Percentiles rank a stretch among this genome's conserved stretches.
Evolutionary conservation across 2,113 vertebrate genomes (phyloP).

Genomic region (Antechinus stuartii): DNA sequence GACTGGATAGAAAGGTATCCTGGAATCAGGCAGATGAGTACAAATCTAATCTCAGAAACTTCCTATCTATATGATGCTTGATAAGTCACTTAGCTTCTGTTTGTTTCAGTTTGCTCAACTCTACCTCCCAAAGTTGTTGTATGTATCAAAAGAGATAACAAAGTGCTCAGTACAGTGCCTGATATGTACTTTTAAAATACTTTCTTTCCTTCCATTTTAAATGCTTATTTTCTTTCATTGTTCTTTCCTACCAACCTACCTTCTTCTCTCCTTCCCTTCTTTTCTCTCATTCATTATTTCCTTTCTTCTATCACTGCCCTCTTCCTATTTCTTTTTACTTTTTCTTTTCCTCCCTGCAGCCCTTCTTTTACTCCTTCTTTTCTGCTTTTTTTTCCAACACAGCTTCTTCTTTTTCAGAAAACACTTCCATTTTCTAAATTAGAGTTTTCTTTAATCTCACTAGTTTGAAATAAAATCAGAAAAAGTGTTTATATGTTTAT

Average conservation of each 20-base stretch:
- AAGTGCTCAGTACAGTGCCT: background rate
- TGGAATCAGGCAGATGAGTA: too few species aligned
- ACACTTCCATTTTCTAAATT: background rate
- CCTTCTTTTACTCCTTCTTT: too few species aligned
- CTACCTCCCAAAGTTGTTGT: too few species aligned
- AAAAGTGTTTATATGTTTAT: constrained; percentile 13
- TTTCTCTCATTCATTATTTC: too few species aligned
- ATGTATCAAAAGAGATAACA: background rate
- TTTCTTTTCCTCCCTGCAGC: background rate
- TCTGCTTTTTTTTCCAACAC: background rate
- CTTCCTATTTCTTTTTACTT: too few species aligned
- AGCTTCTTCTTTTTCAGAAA: background rate
- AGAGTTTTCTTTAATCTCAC: constrained; percentile 10
- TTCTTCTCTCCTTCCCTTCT: background rate
- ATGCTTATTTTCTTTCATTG: background rate
- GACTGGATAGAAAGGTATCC: too few species aligned
- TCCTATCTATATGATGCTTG: too few species aligned
- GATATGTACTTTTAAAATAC: background rate
- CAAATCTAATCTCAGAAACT: too few species aligned
- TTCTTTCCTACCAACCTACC: background rate
- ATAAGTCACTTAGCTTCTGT: too few species aligned
- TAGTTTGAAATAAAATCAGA: constrained; percentile 36
- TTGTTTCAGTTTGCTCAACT: too few species aligned
- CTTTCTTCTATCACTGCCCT: background rate
- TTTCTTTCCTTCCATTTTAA: too few species aligned